phyloP scores from a whole-genome alignment of 2,888 invertebrate genomes.

The Eupithecia vulgata region DNA sequence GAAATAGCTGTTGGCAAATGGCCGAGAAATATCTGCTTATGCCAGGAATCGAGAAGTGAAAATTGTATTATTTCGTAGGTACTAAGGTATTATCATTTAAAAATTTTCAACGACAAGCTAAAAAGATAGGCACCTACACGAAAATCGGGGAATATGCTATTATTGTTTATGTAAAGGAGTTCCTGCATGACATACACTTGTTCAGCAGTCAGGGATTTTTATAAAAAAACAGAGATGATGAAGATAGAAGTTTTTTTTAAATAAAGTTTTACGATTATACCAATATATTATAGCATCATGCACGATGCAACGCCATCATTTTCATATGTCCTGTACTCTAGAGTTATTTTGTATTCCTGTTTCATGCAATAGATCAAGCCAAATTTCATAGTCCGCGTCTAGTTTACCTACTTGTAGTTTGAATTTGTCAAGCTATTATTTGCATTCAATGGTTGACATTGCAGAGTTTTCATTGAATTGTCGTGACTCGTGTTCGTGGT shows the following conservation, averaged over 20 bases:
- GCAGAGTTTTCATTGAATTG: slow-evolving; percentile 46
- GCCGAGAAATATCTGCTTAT: background rate
- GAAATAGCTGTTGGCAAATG: background rate
- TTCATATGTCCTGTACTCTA: background rate
- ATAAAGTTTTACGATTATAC: no score
- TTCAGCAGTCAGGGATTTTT: background rate
- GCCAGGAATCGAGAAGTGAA: background rate
- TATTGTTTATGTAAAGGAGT: background rate
- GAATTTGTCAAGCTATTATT: slow-evolving; percentile 52
- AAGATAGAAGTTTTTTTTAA: no score
- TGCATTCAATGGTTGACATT: slow-evolving; percentile 57
- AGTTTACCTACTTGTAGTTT: slow-evolving; percentile 38
- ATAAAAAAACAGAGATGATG: no score
- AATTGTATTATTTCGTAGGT: background rate
- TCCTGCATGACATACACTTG: background rate
- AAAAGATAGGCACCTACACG: background rate
- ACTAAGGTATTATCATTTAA: background rate
- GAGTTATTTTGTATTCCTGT: slow-evolving; percentile 53
- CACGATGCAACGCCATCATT: background rate
- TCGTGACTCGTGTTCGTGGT: slow-evolving; percentile 20
- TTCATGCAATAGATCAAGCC: slow-evolving; percentile 48
- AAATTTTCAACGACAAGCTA: background rate
- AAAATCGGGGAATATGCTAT: background rate
- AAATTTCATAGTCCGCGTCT: slow-evolving; percentile 53
- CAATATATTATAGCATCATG: no score